Evolutionary conservation across 2,888 invertebrate species (phyloP), one percentile per base, ranked within the genome.

Genomic region (Sthenelais limicola): DNA sequence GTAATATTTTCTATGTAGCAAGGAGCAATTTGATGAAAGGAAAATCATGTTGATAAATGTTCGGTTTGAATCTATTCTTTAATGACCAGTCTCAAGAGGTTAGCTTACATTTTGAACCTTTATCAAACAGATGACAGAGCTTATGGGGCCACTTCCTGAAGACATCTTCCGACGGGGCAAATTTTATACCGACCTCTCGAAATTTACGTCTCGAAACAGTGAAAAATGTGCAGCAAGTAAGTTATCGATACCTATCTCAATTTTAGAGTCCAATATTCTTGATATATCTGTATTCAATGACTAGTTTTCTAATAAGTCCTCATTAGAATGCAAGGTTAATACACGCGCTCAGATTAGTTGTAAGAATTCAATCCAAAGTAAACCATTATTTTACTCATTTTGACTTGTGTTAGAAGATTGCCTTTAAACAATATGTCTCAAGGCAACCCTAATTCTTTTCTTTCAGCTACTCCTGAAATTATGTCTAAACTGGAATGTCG

Each of bases 101-200:
- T 24, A 18, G n/a, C 28, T 58, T 18, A 18, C 18, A 15, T 26
- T 15, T 48, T 69, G 38, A 47, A 43, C 32, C 77, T 1, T 51
- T 74, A n/a, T n/a, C n/a, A n/a, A n/a, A 21, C 75, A 82, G 80
- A 82, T 82, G 66, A 73, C 72, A 3, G 62, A 72, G 21, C 28
- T 83, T 9, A 74, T 85, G 48, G 84, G 85, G 7, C 82, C 82
- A n/a, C 78, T 84, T 35, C 85, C 85, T 5, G 51, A 69, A 32
- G 72, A 78, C 3, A 32, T 81, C 38, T 84, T 80, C 71, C 78
- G 79, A 32, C 75, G 79, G 68, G 85, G 84, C 26, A 85, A 84
- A 68, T 85, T 79, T 75, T 84, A 75, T 48, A 32, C 68, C 15
- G 72, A 78, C 3, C 73, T 80, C 26, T 73, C 80, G 43, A 38